Evolutionary conservation across 2,797 vertebrate species (phyloP).

Genomic region (Scolopax rusticola): DNA sequence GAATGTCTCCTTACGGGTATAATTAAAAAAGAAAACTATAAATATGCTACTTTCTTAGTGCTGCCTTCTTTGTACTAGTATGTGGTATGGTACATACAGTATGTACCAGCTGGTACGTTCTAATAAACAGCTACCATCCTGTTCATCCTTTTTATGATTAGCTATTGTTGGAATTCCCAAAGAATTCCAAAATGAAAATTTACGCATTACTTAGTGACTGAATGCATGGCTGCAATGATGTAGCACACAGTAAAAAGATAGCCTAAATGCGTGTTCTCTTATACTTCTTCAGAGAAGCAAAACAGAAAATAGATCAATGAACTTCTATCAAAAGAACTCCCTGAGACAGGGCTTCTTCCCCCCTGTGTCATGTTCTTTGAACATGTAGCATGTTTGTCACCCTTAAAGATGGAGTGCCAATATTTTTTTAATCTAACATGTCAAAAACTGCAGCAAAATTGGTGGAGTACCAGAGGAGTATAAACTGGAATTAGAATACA

Average conservation of each 20-base stretch:
- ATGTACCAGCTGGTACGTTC: not conserved
- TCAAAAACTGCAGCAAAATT: not conserved
- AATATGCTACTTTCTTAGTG: not conserved
- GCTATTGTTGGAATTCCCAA: not conserved
- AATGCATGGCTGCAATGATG: not conserved
- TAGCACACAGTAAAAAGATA: not conserved
- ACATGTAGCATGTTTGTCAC: not conserved
- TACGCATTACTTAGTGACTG: not conserved
- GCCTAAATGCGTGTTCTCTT: not conserved
- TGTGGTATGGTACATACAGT: not conserved
- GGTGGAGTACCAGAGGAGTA: not conserved
- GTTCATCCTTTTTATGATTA: not conserved
- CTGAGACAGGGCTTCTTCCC: not conserved
- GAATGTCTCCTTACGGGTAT: not conserved
- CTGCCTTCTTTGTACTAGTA: not conserved
- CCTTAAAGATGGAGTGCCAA: not conserved
- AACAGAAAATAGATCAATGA: not conserved
- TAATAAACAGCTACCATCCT: not conserved
- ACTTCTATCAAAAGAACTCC: not conserved
- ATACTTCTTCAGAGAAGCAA: not conserved
- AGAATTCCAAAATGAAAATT: not conserved
- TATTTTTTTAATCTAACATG: not conserved
- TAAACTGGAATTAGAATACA: not conserved
- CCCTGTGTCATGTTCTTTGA: not conserved
- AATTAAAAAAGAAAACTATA: not conserved